phyloP scores from a whole-genome alignment of 30 jellyfish, hydroid and myxozoan species.

The Aurelia sp. region DNA sequence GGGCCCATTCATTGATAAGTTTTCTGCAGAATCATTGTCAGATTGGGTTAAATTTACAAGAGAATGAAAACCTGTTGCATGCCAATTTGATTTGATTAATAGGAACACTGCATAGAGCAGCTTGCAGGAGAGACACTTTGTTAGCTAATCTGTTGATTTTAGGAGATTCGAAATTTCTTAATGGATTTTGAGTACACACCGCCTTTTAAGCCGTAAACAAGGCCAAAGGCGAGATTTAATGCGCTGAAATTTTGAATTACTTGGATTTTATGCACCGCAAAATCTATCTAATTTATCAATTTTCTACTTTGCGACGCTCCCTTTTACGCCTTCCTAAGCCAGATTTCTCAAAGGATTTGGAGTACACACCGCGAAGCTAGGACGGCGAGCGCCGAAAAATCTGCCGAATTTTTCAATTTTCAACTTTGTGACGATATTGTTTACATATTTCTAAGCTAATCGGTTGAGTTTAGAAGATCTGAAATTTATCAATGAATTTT shows the following conservation, averaged over 20 bases:
- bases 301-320: neutral
- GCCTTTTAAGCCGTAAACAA: neutral
- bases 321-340: neutral
- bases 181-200: neutral
- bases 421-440: neutral
- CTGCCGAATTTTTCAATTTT: neutral
- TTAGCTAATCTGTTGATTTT: slow-evolving; percentile 1
- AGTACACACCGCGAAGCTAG: too few relatives aligned
- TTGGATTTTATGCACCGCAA: neutral
- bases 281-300: neutral
- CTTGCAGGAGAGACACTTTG: neutral
- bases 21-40: slow-evolving; percentile 1
- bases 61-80: slow-evolving; percentile 6
- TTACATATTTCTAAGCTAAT: neutral
- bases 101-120: neutral
- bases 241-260: neutral
- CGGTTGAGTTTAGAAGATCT: too few relatives aligned
- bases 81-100: neutral
- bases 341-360: too few relatives aligned
- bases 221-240: neutral
- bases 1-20: slow-evolving; percentile 34
- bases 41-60: neutral
- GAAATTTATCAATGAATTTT: too few relatives aligned
- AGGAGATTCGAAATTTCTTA: neutral
- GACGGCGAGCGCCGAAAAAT: neutral